phyloP scores from a whole-genome alignment of 1,140 invertebrate species.

The Heterodera carotae region DNA sequence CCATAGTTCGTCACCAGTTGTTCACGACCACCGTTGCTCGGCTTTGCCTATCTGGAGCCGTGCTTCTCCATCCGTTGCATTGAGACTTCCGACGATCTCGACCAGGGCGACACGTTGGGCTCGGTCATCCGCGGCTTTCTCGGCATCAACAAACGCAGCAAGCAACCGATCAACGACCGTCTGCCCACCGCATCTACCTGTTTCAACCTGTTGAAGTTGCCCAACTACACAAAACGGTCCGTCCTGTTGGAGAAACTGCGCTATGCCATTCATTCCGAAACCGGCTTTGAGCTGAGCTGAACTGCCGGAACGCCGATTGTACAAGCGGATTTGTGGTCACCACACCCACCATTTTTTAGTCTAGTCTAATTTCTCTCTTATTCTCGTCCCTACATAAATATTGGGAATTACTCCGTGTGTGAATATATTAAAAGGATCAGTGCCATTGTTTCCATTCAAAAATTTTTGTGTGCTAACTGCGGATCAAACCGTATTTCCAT shows the following conservation, averaged over 20 bases:
- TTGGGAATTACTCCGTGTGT: no score
- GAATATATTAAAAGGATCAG: no score
- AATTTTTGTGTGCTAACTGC: no score
- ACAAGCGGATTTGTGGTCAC: no score
- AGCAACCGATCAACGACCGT: slow-evolving; percentile 82
- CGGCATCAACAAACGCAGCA: slow-evolving; percentile 75
- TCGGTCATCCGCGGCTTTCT: slow-evolving; percentile 97
- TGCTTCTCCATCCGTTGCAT: slow-evolving; percentile 98
- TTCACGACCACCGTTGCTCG: slow-evolving; percentile 92
- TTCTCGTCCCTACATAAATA: no score
- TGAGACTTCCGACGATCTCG: slow-evolving; percentile 96
- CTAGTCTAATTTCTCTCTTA: no score
- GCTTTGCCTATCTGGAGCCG: slow-evolving; percentile 94
- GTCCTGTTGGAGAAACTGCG: slow-evolving; percentile 90
- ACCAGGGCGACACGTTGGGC: slow-evolving; percentile 91
- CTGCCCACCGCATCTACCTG: slow-evolving; percentile 97
- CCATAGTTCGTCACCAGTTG: slow-evolving; percentile 95
- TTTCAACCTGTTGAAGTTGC: slow-evolving; percentile 93
- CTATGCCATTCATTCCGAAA: slow-evolving; percentile 95
- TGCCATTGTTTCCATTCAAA: no score
- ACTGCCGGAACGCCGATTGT: no score
- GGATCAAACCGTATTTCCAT: no score
- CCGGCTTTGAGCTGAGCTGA: slow-evolving; percentile 87
- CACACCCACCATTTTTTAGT: no score
- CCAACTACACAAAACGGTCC: slow-evolving; percentile 95